Percentiles rank a stretch among this genome's conserved stretches.
phyloP scores from a whole-genome alignment of 2,888 invertebrate species.

The Pristionchus exspectatus region DNA sequence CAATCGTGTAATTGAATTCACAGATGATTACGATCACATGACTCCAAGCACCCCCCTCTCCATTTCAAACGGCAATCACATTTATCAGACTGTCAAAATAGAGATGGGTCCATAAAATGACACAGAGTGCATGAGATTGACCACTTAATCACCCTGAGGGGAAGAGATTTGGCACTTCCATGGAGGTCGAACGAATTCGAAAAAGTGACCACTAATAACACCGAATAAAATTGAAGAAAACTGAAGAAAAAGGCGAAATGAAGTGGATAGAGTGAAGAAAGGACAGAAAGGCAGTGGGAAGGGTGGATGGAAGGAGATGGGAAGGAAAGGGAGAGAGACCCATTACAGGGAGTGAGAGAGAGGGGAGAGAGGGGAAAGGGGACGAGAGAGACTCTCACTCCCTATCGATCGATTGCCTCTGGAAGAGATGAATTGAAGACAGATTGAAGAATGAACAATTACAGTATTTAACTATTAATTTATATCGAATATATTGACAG shows the following conservation, averaged over 20 bases:
- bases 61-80: too few relatives aligned
- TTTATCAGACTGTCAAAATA: not conserved
- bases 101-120: not conserved
- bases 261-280: not conserved
- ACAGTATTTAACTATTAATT: not conserved
- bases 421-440: not conserved
- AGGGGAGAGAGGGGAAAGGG: not conserved
- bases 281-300: constrained; percentile 15
- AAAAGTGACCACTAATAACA: not conserved
- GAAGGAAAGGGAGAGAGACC: constrained; percentile 27
- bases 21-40: not conserved
- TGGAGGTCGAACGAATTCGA: constrained; percentile 22
- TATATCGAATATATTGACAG: too few relatives aligned
- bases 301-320: not conserved
- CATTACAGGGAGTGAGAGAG: constrained; percentile 26
- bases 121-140: not conserved
- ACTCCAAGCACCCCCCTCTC: not conserved
- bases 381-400: not conserved
- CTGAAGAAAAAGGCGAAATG: not conserved
- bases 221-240: not conserved
- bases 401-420: constrained; percentile 28
- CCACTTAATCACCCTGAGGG: constrained; percentile 5
- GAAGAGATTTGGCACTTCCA: not conserved
- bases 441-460: not conserved
- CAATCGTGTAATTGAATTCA: not conserved